A percentile compares a stretch with the other conserved stretches of the same genome.
Evolutionary conservation across 2,888 invertebrate species (phyloP).

Genomic region (Alloscopus bannaensis): DNA sequence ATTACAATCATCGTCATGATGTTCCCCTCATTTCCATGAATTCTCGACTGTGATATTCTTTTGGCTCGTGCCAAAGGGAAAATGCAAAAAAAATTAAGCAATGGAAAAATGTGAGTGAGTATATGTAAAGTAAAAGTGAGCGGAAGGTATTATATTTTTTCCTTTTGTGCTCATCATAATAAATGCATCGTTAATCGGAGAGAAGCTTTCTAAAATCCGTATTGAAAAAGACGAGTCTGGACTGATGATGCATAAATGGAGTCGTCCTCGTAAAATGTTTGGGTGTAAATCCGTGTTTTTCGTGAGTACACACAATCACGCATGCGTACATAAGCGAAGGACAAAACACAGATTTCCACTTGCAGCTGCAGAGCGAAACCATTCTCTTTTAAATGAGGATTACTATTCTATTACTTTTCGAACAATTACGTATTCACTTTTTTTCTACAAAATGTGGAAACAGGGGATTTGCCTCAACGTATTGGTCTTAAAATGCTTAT

Average conservation of each 20-base stretch:
- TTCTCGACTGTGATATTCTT: too few species aligned
- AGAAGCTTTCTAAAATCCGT: too few species aligned
- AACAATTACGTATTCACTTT: conserved; percentile 17
- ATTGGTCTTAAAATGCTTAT: neutral
- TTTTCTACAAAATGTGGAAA: neutral
- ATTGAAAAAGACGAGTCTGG: too few species aligned
- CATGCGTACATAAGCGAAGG: conserved; percentile 23
- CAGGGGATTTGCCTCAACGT: neutral
- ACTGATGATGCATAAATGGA: neutral
- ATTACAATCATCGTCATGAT: conserved; percentile 25
- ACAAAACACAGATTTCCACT: neutral
- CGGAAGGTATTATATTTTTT: too few species aligned
- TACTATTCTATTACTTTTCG: conserved; percentile 9
- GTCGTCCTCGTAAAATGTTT: conserved; percentile 20
- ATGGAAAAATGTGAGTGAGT: too few species aligned
- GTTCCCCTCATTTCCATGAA: conserved; percentile 1
- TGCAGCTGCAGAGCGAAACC: conserved; percentile 21
- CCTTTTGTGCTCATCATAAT: conserved; percentile 13
- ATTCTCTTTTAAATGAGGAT: neutral
- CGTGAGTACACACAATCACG: conserved; percentile 38
- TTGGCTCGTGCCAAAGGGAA: conserved; percentile 40
- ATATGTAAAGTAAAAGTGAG: too few species aligned
- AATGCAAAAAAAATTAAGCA: neutral
- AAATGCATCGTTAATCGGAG: conserved; percentile 34
- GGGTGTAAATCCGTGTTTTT: conserved; percentile 50